Percentiles rank a stretch among this genome's conserved stretches.
These are phyloP conservation scores for Labrus mixtus DNA, from an alignment of 2,113 vertebrate species.

Conservation along the genomic window DNA sequence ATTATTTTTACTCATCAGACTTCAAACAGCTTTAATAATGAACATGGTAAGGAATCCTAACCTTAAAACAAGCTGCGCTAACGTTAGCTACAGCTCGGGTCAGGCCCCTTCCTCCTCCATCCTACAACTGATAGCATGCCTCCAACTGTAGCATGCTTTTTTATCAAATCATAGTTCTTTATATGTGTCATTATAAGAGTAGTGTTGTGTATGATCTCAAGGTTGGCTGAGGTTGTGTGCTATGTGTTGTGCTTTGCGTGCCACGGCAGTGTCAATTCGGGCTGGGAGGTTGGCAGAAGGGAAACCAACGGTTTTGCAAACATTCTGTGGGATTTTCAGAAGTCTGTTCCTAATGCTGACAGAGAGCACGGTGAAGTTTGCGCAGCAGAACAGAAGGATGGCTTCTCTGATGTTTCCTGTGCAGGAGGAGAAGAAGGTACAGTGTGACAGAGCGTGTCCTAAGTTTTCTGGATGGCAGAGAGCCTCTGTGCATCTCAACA, in stretches of 20 bases:
- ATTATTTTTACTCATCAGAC: no score
- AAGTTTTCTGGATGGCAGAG: background rate
- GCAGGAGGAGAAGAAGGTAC: background rate
- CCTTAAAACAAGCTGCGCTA: background rate
- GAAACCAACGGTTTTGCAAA: background rate
- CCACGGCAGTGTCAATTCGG: background rate
- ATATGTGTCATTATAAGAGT: background rate
- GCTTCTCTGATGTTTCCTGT: background rate
- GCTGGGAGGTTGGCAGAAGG: background rate
- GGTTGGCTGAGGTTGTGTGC: background rate
- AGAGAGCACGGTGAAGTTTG: background rate
- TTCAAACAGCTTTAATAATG: no score
- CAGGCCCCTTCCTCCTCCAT: no score
- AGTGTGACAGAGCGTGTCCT: background rate
- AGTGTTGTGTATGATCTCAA: background rate
- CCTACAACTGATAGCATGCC: background rate
- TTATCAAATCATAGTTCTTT: background rate
- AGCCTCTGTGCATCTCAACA: slow-evolving; percentile 17
- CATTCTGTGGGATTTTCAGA: no score
- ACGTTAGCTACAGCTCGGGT: background rate
- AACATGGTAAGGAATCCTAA: no score
- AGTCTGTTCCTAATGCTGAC: background rate
- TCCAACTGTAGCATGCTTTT: background rate
- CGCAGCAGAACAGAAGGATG: background rate
- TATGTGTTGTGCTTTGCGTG: background rate